phyloP scores from a whole-genome alignment of 2,797 vertebrate genomes.

The Esox masquinongy region DNA sequence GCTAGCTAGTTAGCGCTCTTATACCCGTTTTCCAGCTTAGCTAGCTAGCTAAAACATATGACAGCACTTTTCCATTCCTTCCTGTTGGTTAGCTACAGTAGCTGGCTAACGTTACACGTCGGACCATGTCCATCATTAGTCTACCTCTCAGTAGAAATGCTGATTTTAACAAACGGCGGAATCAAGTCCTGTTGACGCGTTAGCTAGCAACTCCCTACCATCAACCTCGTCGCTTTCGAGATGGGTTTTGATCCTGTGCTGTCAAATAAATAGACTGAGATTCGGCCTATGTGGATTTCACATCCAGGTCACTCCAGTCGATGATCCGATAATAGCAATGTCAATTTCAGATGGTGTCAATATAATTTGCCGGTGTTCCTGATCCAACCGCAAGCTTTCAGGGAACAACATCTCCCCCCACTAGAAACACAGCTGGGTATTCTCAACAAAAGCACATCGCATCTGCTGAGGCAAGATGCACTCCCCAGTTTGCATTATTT shows the following conservation, averaged over 20 bases:
- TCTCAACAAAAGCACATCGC: background rate
- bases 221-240: constrained; percentile 42
- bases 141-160: background rate
- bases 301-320: constrained; percentile 66
- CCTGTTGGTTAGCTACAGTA: background rate
- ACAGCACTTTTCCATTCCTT: constrained; percentile 44
- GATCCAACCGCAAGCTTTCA: background rate
- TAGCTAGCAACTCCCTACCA: constrained; percentile 45
- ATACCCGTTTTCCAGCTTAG: constrained; percentile 35
- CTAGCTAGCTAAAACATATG: constrained; percentile 67
- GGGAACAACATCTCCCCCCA: background rate
- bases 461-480: background rate
- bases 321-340: background rate
- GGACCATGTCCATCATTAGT: background rate
- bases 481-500: constrained; percentile 39
- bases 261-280: constrained; percentile 49
- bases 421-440: background rate
- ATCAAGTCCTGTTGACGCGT: background rate
- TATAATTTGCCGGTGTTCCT: background rate
- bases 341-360: constrained; percentile 13
- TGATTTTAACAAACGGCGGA: background rate
- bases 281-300: constrained; percentile 61
- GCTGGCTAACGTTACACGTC: background rate
- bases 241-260: constrained; percentile 36
- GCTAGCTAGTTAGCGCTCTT: constrained; percentile 60